These are phyloP conservation scores for Oostethus manadensis DNA, from an alignment of 2,113 vertebrate species.

Conservation along the genomic window DNA sequence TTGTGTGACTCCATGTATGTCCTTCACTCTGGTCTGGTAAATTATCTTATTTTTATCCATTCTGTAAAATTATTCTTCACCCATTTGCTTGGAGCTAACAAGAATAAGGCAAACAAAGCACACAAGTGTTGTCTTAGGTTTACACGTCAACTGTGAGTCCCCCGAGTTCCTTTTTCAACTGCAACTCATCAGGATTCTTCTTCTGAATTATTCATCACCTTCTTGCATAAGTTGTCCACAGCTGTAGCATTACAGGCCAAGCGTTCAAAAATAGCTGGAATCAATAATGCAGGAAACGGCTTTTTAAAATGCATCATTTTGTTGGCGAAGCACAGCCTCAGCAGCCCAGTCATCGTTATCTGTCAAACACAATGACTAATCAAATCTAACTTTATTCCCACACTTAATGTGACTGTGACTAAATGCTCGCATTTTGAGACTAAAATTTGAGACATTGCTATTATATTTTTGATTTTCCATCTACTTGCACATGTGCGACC, in stretches of 20 bases:
- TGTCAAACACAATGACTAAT: neutral
- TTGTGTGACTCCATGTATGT: too few relatives aligned
- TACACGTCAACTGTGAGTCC: conserved; percentile 9
- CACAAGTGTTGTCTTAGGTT: conserved; percentile 9
- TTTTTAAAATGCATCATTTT: conserved; percentile 24
- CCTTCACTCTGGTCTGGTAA: too few relatives aligned
- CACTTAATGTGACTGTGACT: too few relatives aligned
- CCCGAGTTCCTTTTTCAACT: neutral
- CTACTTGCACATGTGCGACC: too few relatives aligned
- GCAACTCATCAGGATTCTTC: conserved; percentile 15
- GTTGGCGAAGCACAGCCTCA: conserved; percentile 11
- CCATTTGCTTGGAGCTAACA: neutral
- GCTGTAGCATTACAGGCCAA: conserved; percentile 18
- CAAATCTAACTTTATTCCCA: too few relatives aligned
- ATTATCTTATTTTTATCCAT: too few relatives aligned
- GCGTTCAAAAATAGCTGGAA: conserved; percentile 57
- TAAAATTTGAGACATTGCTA: too few relatives aligned
- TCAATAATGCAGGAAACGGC: conserved; percentile 57
- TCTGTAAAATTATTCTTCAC: too few relatives aligned
- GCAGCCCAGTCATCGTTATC: neutral
- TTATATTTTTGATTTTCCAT: too few relatives aligned
- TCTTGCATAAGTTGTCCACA: conserved; percentile 53
- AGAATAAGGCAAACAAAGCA: too few relatives aligned
- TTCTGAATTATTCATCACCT: conserved; percentile 47
- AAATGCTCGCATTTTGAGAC: too few relatives aligned